A percentile compares a stretch with the other conserved stretches of the same genome.
Conservation (phyloP, 2,888 invertebrate species). For the Pachymerium ferrugineum region DNA sequence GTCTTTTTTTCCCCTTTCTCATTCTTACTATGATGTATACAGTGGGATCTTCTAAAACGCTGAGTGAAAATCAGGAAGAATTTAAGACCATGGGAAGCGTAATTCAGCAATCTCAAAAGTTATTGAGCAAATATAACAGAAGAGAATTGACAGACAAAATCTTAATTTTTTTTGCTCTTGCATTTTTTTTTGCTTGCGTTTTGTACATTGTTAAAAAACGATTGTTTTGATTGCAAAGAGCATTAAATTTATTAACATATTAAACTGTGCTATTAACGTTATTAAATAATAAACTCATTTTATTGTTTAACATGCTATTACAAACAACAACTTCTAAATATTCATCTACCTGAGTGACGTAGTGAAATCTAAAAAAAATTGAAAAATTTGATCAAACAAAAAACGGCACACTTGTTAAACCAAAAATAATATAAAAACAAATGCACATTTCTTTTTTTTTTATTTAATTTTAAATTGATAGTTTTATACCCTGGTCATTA, state of each 20-base stretch:
- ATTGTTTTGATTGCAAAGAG: constrained; percentile 53
- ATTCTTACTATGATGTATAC: background rate
- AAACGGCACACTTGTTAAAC: background rate
- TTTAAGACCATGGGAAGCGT: constrained; percentile 77
- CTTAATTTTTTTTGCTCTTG: constrained; percentile 76
- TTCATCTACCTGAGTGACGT: constrained; percentile 13
- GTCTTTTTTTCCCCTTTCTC: background rate
- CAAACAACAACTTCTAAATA: background rate
- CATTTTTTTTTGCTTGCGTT: constrained; percentile 83
- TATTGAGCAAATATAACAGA: constrained; percentile 87
- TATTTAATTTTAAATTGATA: background rate
- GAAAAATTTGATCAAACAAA: no score
- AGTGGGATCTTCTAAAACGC: constrained; percentile 50
- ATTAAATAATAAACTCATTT: background rate
- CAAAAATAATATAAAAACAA: no score
- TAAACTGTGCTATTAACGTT: background rate
- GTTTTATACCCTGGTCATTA: background rate
- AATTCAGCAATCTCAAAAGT: constrained; percentile 81
- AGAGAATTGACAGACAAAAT: constrained; percentile 94
- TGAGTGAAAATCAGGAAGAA: constrained; percentile 68
- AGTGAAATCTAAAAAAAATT: background rate
- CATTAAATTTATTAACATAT: background rate
- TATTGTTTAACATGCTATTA: constrained; percentile 6
- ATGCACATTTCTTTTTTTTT: no score
- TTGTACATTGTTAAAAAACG: constrained; percentile 89